These are phyloP conservation scores for Dicrostonyx torquatus DNA, from an alignment of 2,797 vertebrate species.

Conservation along the genomic window DNA sequence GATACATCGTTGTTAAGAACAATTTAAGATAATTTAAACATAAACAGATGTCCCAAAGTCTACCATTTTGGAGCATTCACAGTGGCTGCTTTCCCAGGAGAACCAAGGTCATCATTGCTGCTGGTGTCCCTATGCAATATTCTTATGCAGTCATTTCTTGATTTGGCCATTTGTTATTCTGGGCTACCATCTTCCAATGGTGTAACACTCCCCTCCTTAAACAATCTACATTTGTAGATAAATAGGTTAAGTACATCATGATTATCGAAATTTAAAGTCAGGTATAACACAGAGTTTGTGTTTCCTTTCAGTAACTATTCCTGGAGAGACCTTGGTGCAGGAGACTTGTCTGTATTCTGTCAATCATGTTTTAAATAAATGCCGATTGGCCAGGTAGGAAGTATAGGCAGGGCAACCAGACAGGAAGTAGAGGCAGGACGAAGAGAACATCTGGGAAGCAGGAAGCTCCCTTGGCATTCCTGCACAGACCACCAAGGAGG, in stretches of 20 bases:
- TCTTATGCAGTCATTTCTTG: background rate
- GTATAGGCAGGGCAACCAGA: too few species aligned
- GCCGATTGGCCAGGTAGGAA: too few species aligned
- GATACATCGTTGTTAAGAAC: background rate
- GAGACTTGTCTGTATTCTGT: too few species aligned
- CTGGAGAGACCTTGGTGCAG: background rate
- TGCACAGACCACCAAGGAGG: too few species aligned
- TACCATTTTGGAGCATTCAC: background rate
- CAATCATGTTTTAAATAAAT: too few species aligned
- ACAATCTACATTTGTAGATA: background rate
- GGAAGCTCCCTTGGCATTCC: too few species aligned
- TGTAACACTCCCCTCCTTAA: background rate
- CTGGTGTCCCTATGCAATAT: background rate
- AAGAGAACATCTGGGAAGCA: too few species aligned
- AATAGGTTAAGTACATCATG: background rate
- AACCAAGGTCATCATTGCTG: background rate
- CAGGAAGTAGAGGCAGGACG: too few species aligned
- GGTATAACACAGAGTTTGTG: background rate
- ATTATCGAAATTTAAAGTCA: background rate
- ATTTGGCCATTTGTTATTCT: background rate
- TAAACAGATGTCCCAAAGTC: background rate
- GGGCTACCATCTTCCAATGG: background rate
- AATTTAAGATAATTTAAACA: conserved; percentile 6
- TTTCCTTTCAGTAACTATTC: background rate
- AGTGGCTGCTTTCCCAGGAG: background rate